Conservation (phyloP, 2,113 vertebrate species). For the Nannobrachium achirus region DNA sequence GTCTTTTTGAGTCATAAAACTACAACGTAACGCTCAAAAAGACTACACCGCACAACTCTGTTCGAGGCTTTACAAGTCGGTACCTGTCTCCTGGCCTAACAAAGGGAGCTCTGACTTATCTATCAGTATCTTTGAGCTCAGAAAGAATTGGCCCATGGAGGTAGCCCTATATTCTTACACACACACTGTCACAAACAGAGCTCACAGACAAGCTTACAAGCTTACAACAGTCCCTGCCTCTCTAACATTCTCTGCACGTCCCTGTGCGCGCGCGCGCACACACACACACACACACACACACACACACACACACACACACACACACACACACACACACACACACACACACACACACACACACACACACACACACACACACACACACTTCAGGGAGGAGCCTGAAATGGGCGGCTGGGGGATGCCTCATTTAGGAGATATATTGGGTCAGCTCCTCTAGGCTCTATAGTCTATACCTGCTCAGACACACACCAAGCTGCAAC, state of each 20-base stretch:
- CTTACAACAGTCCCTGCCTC: no score
- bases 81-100: slow-evolving; percentile 29
- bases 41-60: no score
- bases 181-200: no score
- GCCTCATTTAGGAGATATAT: slow-evolving; percentile 51
- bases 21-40: no score
- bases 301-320: slow-evolving; percentile 26
- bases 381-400: neutral
- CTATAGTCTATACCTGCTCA: neutral
- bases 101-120: slow-evolving; percentile 23
- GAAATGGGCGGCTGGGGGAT: neutral
- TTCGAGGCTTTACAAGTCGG: slow-evolving; percentile 30
- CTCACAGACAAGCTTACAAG: no score
- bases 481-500: slow-evolving; percentile 2
- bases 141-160: slow-evolving; percentile 7
- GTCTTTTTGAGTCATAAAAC: no score
- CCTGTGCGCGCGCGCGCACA: no score
- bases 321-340: neutral
- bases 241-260: no score
- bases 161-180: neutral
- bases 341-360: no score
- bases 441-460: neutral
- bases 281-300: no score
- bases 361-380: no score
- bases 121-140: slow-evolving; percentile 9